Base-by-base conservation (phyloP, 2,797 vertebrate genomes). In the Tapera naevia region DNA sequence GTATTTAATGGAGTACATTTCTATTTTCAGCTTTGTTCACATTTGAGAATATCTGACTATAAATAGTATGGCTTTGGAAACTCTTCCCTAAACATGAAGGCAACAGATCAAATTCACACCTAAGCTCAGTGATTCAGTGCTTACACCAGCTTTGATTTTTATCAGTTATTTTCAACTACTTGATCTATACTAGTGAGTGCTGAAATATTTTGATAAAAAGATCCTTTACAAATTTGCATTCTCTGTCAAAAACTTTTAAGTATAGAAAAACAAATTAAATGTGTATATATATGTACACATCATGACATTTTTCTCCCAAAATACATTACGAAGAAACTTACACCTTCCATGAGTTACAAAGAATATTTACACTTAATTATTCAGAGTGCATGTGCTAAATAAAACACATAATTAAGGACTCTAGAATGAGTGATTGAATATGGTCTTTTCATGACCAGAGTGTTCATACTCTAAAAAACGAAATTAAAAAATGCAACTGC, bases 321-420 rank as follows among this genome's bases (percentile, higher is more conserved):
- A 73, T 12, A 83, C 2, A 32, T 51, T 80, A 73, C 71, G 71
- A 89, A 60, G 32, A 57, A 51, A 39, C 56, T 11, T 85, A 61
- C 28, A 79, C 17, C 74, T 89, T 83, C 41, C 35, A 19, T 84
- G 48, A 80, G 8, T 78, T 94, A 64, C 39, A 88, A 61, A 89
- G 39, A 96, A 89, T 5, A 57, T 62, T 91, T 86, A 50, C 65
- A 67, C 50, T 93, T 94, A 91, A 92, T 96, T 96, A 87, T 96
- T 96, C 56, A 88, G 33, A 88, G 13, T 81, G 32, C 9, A 17
- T 92, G 11, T 78, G 51, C 48, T 96, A 61, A 92, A 92, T 96
- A 89, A 69, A 88, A 73, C 78, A 64, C 24, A 58, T 72, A 96
- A 95, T 97, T 96, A 95, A 94, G 94, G 35, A 74, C 66, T 65